These are phyloP conservation scores for Galeopsomyia nigrocyanea DNA, from an alignment of 2,888 invertebrate genomes.

Conservation along the genomic window DNA sequence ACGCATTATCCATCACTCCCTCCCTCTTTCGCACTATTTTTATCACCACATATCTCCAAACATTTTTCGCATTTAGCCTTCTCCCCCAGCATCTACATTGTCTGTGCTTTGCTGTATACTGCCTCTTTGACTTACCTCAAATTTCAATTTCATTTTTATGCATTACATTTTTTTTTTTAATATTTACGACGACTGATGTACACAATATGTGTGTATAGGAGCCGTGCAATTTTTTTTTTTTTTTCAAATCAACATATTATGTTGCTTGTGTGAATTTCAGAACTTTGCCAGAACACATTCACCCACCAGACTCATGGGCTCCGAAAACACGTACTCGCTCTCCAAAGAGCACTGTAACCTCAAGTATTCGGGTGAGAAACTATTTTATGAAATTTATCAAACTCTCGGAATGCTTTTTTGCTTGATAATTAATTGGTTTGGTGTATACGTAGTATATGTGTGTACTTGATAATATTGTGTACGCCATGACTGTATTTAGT, in stretches of 20 bases:
- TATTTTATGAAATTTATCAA: slow-evolving; percentile 16
- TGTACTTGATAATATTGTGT: too few relatives aligned
- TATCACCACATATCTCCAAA: neutral
- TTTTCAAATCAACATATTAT: slow-evolving; percentile 19
- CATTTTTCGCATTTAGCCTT: slow-evolving; percentile 9
- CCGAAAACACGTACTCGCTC: slow-evolving; percentile 67
- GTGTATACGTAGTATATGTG: too few relatives aligned
- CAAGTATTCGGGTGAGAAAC: slow-evolving; percentile 65
- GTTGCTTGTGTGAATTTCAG: slow-evolving; percentile 58
- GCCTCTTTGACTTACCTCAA: neutral
- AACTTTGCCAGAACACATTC: slow-evolving; percentile 67
- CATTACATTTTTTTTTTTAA: too few relatives aligned
- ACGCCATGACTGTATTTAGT: too few relatives aligned
- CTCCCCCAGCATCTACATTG: slow-evolving; percentile 2
- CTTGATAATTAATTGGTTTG: neutral
- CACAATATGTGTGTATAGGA: neutral
- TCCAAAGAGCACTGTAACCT: slow-evolving; percentile 66
- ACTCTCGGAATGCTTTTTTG: neutral
- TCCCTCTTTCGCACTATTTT: slow-evolving; percentile 18
- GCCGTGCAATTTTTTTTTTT: slow-evolving; percentile 5
- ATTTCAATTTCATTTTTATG: too few relatives aligned
- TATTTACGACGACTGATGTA: too few relatives aligned
- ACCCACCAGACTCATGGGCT: slow-evolving; percentile 67
- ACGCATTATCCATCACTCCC: slow-evolving; percentile 23
- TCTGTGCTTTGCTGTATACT: slow-evolving; percentile 3